Percentiles rank a stretch among this genome's conserved stretches.
Conservation (phyloP, 2,113 vertebrate species). For the Uropsilus gracilis region DNA sequence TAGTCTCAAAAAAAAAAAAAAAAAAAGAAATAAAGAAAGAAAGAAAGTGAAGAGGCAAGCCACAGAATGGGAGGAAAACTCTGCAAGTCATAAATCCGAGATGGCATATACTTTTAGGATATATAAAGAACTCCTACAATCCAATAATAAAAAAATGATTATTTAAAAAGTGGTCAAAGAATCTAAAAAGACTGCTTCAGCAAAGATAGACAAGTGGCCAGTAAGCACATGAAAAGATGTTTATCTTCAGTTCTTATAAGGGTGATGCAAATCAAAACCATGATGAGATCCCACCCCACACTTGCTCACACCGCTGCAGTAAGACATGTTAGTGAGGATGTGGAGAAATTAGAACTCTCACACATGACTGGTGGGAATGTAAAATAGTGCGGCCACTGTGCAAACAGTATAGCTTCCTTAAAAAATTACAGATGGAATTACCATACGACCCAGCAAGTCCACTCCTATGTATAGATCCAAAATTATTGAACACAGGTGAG, state of each 20-base stretch:
- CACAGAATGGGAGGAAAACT: background rate
- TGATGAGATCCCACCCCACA: background rate
- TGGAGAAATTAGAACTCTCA: background rate
- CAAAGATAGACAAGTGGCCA: background rate
- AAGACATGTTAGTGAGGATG: background rate
- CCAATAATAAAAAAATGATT: background rate
- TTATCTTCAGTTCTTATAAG: background rate
- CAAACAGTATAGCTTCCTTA: background rate
- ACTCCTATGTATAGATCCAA: background rate
- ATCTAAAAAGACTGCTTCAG: background rate
- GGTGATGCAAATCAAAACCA: background rate
- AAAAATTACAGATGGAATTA: background rate
- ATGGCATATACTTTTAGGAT: background rate
- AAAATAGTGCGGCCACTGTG: background rate
- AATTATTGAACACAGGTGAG: background rate
- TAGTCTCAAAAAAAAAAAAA: no score
- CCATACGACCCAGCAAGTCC: no score
- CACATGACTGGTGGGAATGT: background rate
- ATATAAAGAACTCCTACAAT: background rate
- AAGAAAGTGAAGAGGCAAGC: background rate
- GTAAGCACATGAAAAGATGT: background rate
- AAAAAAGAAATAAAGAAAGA: no score
- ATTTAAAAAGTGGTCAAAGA: background rate
- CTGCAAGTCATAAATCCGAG: background rate
- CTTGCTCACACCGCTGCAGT: background rate